phyloP scores from a whole-genome alignment of 2,797 vertebrate genomes.

The Artibeus jamaicensis region DNA sequence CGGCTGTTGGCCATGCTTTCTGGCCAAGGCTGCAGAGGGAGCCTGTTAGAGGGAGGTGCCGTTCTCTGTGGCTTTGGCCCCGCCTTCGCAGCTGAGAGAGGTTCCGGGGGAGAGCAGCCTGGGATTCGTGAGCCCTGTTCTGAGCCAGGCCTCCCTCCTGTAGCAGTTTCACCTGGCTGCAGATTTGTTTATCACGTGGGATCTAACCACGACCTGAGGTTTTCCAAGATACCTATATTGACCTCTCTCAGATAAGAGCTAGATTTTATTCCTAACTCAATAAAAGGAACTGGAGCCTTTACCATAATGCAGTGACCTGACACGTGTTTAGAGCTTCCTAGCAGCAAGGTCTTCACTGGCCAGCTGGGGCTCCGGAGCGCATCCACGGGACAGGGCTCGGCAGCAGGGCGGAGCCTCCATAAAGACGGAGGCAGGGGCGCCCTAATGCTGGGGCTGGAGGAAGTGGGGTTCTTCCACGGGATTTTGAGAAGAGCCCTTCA shows the following conservation, averaged over 20 bases:
- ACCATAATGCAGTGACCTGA: background rate
- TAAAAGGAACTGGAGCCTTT: background rate
- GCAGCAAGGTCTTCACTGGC: background rate
- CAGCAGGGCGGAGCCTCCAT: fast-evolving
- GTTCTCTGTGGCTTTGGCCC: background rate
- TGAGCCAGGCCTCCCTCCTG: background rate
- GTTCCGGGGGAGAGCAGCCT: background rate
- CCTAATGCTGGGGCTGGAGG: no score
- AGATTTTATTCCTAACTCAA: background rate
- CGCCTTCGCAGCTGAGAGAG: background rate
- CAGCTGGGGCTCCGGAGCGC: no score
- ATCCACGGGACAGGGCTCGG: background rate
- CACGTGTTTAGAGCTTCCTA: background rate
- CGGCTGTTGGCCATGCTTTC: background rate
- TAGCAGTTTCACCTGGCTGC: fast-evolving
- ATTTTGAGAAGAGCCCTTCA: background rate
- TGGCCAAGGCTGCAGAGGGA: background rate
- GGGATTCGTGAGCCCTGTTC: background rate
- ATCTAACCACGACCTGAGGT: background rate
- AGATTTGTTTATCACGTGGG: background rate
- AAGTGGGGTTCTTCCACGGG: background rate
- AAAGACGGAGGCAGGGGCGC: background rate
- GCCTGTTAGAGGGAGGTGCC: background rate
- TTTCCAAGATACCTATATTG: background rate
- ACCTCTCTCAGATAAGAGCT: background rate